phyloP scores from a whole-genome alignment of 2,113 vertebrate species.

The Erythrocercus mccallii region DNA sequence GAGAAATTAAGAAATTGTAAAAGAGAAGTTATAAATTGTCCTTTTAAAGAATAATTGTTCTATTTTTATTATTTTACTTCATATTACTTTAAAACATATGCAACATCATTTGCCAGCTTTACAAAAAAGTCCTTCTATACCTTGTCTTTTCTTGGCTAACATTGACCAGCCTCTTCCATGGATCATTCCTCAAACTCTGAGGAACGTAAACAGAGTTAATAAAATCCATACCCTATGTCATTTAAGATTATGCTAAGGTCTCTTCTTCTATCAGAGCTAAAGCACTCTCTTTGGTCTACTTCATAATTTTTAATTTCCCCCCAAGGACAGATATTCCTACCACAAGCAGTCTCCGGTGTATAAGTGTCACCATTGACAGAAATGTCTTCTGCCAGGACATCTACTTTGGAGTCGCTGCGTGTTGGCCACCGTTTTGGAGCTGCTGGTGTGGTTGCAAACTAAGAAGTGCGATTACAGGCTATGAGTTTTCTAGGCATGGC shows the following conservation, averaged over 20 bases:
- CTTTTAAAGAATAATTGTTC: neutral
- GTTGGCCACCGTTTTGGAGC: neutral
- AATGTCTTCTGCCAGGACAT: neutral
- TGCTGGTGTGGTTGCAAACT: neutral
- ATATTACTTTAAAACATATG: neutral
- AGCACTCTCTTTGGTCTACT: neutral
- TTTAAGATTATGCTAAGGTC: neutral
- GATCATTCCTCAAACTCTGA: neutral
- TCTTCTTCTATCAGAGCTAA: neutral
- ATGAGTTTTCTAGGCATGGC: neutral
- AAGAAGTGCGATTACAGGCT: neutral
- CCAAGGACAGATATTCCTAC: neutral
- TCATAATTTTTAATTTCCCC: neutral
- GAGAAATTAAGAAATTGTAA: neutral
- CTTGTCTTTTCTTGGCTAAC: neutral
- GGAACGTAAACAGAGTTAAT: neutral
- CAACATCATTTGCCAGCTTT: neutral
- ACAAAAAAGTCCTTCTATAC: neutral
- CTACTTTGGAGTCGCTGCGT: neutral
- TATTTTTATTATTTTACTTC: neutral
- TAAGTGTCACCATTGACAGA: neutral
- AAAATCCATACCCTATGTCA: rapidly evolving
- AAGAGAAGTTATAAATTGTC: neutral
- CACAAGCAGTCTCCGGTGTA: neutral
- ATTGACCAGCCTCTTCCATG: neutral